These are phyloP conservation scores for Plodia interpunctella DNA, from an alignment of 1,140 invertebrate genomes.

Conservation along the genomic window DNA sequence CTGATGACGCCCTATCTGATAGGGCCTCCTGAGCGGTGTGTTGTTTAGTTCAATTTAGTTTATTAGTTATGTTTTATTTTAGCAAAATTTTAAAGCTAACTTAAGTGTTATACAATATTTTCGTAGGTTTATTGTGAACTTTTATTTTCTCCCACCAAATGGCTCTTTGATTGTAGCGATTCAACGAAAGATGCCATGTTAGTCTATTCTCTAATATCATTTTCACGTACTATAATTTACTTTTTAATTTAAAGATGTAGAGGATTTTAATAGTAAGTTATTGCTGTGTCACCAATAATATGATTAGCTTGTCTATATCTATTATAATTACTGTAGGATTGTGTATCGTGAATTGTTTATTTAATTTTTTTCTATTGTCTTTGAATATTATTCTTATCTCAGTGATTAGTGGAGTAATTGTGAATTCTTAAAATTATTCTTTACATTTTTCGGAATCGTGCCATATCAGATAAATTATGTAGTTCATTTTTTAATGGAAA, in stretches of 20 bases:
- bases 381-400: slow-evolving; percentile 31
- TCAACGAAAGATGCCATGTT: slow-evolving; percentile 54
- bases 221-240: slow-evolving; percentile 48
- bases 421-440: slow-evolving; percentile 28
- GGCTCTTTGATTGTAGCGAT: slow-evolving; percentile 50
- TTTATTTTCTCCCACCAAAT: slow-evolving; percentile 73
- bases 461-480: slow-evolving; percentile 55
- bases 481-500: slow-evolving; percentile 11
- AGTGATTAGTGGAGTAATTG: slow-evolving; percentile 55
- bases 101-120: slow-evolving; percentile 76
- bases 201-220: slow-evolving; percentile 57
- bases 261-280: slow-evolving; percentile 65
- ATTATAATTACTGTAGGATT: slow-evolving; percentile 55
- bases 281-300: slow-evolving; percentile 76
- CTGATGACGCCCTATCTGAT: slow-evolving; percentile 64
- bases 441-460: slow-evolving; percentile 55
- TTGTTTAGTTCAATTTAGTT: slow-evolving; percentile 78
- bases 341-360: slow-evolving; percentile 40
- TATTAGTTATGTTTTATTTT: slow-evolving; percentile 78
- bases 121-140: slow-evolving; percentile 64
- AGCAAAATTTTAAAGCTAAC: slow-evolving; percentile 74
- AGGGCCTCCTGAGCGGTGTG: slow-evolving; percentile 62
- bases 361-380: slow-evolving; percentile 31
- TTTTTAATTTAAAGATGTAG: slow-evolving; percentile 51
- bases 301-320: slow-evolving; percentile 67